Percentiles rank a stretch among this genome's conserved stretches.
These are phyloP conservation scores for Stomatorhinus ivindoensis DNA, from an alignment of 2,113 vertebrate species.

Conservation along the genomic window DNA sequence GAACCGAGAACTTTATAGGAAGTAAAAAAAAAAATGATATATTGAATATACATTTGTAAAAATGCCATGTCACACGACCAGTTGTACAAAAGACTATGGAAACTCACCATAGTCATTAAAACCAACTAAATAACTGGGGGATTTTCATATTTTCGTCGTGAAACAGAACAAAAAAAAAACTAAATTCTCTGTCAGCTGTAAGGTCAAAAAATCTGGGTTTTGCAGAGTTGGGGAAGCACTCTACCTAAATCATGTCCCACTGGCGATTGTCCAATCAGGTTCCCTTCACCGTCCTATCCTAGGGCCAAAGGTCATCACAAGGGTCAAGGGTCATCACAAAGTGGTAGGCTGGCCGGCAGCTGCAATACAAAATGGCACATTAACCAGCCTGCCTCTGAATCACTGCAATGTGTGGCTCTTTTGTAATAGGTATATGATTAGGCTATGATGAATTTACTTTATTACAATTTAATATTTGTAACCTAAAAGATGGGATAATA, in stretches of 20 bases:
- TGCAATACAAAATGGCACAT: slow-evolving; percentile 38
- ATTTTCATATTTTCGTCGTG: background rate
- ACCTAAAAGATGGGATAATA: background rate
- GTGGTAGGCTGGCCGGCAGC: slow-evolving; percentile 92
- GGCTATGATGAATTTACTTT: background rate
- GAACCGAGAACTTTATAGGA: background rate
- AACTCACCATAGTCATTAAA: background rate
- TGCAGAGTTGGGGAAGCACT: background rate
- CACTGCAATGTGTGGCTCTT: background rate
- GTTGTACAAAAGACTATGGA: background rate
- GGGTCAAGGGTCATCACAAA: slow-evolving; percentile 64
- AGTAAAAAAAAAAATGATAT: background rate
- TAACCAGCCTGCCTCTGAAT: background rate
- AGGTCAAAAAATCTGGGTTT: background rate
- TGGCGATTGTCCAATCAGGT: slow-evolving; percentile 43
- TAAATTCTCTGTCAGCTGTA: background rate
- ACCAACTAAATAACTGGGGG: background rate
- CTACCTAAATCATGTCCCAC: background rate
- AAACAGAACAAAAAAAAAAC: background rate
- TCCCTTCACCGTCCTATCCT: slow-evolving; percentile 29
- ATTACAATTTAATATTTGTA: background rate
- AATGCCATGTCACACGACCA: background rate
- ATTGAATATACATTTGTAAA: background rate
- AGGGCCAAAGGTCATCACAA: slow-evolving; percentile 63
- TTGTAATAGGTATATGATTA: background rate